Conservation (phyloP, 2,113 vertebrate genomes). For the Podocnemis expansa region DNA sequence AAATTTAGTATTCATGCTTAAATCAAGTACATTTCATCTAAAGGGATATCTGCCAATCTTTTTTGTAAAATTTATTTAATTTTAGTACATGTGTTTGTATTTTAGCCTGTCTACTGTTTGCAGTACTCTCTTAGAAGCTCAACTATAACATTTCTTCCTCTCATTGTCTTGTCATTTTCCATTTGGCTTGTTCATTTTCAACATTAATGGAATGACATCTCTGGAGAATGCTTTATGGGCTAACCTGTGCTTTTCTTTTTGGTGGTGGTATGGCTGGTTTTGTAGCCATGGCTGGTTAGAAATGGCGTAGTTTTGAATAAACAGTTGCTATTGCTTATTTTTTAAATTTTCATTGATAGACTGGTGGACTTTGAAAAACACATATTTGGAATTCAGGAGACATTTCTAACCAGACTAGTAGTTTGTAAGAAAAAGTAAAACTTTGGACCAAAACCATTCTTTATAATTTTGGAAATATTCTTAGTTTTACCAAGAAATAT, state of each 20-base stretch:
- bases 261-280: slow-evolving; percentile 17
- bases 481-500: slow-evolving; percentile 67
- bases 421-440: slow-evolving; percentile 35
- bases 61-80: slow-evolving; percentile 65
- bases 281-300: background rate
- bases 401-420: slow-evolving; percentile 4
- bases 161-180: slow-evolving; percentile 46
- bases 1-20: background rate
- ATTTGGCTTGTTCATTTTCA: slow-evolving; percentile 6
- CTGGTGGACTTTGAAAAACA: slow-evolving; percentile 22
- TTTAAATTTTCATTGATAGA: slow-evolving; percentile 33
- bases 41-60: background rate
- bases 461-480: slow-evolving; percentile 65
- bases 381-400: slow-evolving; percentile 9
- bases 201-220: background rate
- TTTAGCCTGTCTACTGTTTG: slow-evolving; percentile 50
- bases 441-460: slow-evolving; percentile 53
- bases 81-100: slow-evolving; percentile 48
- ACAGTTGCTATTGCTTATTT: slow-evolving; percentile 12
- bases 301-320: slow-evolving; percentile 53
- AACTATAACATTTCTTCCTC: slow-evolving; percentile 52
- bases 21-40: slow-evolving; percentile 10
- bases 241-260: background rate
- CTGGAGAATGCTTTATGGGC: slow-evolving; percentile 48
- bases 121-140: slow-evolving; percentile 41